Percentiles rank a stretch among this genome's conserved stretches.
Evolutionary conservation across 2,797 vertebrate species (phyloP).

Genomic region (Pelochelys cantorii): DNA sequence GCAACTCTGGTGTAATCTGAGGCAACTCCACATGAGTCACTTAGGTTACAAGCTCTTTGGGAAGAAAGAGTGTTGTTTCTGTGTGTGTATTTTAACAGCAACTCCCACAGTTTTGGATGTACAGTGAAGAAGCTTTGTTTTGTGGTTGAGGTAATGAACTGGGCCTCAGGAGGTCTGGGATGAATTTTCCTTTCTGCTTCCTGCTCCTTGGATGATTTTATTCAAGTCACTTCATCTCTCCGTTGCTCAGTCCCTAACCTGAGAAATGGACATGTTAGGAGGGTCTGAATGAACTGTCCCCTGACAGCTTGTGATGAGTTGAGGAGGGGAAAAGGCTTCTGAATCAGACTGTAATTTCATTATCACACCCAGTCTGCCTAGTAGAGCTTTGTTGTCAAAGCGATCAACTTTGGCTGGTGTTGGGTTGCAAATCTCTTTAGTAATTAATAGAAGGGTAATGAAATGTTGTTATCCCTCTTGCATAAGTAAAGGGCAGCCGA

Average conservation of each 20-base stretch:
- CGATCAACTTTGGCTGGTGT: too few species aligned
- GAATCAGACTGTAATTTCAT: too few species aligned
- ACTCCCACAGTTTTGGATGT: background rate
- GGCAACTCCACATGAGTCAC: background rate
- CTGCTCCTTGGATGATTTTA: background rate
- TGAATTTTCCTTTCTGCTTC: background rate
- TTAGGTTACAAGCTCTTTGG: background rate
- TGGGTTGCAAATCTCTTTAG: too few species aligned
- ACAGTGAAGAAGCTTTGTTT: background rate
- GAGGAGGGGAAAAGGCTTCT: too few species aligned
- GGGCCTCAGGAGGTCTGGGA: too few species aligned
- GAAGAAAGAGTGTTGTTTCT: background rate
- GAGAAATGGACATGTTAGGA: background rate
- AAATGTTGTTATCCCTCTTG: too few species aligned
- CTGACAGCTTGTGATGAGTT: too few species aligned
- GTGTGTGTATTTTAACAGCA: background rate
- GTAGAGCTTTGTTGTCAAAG: too few species aligned
- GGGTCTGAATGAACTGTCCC: too few species aligned
- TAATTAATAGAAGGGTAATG: too few species aligned
- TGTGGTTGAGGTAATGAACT: background rate
- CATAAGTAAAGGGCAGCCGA: too few species aligned
- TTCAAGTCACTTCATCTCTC: background rate
- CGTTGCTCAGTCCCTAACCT: background rate
- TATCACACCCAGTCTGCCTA: too few species aligned
- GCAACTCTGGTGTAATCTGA: background rate